Conservation (phyloP, 2,113 vertebrate genomes). For the Alces alces region DNA sequence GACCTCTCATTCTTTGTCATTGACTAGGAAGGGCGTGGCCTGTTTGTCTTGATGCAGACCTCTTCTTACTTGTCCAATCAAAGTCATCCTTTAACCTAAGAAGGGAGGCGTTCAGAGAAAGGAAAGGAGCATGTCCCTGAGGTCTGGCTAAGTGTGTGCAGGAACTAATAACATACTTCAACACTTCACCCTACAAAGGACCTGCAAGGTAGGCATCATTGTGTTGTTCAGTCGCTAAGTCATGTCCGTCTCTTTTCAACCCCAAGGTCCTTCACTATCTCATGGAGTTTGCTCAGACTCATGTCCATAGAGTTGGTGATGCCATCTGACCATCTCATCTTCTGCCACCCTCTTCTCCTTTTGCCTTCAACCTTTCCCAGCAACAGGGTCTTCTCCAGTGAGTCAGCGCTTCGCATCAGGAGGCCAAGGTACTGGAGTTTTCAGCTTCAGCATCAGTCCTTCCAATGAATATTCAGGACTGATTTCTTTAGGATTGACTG, state of each 20-base stretch:
- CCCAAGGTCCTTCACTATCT: neutral
- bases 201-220: rapidly evolving
- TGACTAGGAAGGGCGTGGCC: neutral
- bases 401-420: neutral
- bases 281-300: neutral
- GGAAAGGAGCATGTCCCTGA: neutral
- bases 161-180: neutral
- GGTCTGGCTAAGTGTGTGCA: too few relatives aligned
- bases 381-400: neutral
- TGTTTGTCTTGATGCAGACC: neutral
- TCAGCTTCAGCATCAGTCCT: neutral
- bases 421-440: neutral
- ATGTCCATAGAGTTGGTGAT: neutral
- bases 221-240: neutral
- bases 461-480: neutral
- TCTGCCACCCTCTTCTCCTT: neutral
- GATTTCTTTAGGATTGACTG: neutral
- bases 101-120: neutral
- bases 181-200: neutral
- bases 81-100: neutral
- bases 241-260: neutral
- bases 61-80: neutral
- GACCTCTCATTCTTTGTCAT: neutral
- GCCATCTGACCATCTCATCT: neutral
- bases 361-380: neutral